Conservation (phyloP, 1,140 invertebrate species). For the Neodiprion fabricii region DNA sequence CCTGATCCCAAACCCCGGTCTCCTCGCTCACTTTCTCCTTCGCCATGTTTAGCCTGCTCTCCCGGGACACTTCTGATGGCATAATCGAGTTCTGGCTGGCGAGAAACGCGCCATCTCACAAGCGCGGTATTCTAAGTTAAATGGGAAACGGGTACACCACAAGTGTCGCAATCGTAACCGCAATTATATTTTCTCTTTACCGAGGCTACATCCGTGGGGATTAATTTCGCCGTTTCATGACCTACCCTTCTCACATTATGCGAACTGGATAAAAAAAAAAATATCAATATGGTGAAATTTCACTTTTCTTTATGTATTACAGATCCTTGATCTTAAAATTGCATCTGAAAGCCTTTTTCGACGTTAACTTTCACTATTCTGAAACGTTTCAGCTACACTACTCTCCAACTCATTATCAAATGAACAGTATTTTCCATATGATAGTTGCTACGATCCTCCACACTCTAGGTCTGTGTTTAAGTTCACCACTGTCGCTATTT, state of each 20-base stretch:
- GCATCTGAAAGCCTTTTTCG: too few species aligned
- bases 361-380: too few species aligned
- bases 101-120: not conserved
- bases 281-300: too few species aligned
- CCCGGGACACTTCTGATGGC: slow-evolving; percentile 6
- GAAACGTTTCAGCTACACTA: too few species aligned
- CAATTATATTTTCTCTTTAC: not conserved
- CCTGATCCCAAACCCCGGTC: not conserved
- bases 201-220: not conserved
- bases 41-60: not conserved
- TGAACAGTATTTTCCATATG: too few species aligned
- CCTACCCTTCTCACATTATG: not conserved
- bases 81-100: not conserved
- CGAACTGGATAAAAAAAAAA: too few species aligned
- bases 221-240: not conserved
- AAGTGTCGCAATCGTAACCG: slow-evolving; percentile 4
- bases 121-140: not conserved
- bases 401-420: too few species aligned
- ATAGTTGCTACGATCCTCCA: too few species aligned
- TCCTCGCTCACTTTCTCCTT: not conserved
- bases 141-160: not conserved
- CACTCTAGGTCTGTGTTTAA: too few species aligned
- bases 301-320: too few species aligned
- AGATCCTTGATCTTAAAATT: too few species aligned
- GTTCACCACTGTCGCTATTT: not conserved